Evolutionary conservation across 2,113 vertebrate genomes (phyloP).

Genomic region (Empidonax alnorum): DNA sequence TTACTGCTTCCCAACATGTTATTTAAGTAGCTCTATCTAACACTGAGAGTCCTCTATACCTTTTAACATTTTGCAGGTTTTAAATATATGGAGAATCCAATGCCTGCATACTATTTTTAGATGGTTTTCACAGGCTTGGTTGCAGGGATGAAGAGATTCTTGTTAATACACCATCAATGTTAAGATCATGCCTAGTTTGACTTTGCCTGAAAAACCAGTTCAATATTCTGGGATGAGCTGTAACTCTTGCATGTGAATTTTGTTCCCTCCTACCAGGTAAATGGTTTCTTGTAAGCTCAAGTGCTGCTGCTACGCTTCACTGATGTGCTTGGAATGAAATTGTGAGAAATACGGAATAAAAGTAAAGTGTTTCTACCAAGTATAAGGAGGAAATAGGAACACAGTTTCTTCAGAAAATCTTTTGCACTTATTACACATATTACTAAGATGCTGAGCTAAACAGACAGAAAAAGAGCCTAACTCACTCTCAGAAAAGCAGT

Average conservation of each 20-base stretch:
- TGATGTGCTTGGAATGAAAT: constrained; percentile 27
- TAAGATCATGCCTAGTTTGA: not conserved
- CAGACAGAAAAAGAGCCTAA: not conserved
- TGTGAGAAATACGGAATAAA: constrained; percentile 11
- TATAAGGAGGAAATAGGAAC: not conserved
- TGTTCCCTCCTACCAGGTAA: not conserved
- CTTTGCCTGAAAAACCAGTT: not conserved
- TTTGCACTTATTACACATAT: not conserved
- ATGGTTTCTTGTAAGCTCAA: constrained; percentile 32
- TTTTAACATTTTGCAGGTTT: not conserved
- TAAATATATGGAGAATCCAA: not conserved
- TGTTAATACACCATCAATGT: not conserved
- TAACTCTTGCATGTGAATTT: constrained; percentile 15
- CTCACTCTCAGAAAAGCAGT: not conserved
- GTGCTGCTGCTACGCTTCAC: not conserved
- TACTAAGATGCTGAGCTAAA: constrained; percentile 11
- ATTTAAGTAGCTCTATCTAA: not conserved
- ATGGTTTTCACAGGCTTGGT: not conserved
- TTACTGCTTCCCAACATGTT: not conserved
- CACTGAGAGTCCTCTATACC: not conserved
- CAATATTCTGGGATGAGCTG: not conserved
- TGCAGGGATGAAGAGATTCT: not conserved
- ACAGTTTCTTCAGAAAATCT: not conserved
- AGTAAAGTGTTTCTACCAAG: not conserved
- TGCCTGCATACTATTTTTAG: not conserved